Evolutionary conservation across 2,113 vertebrate genomes (phyloP).

Genomic region (Gasterosteus nipponicus): DNA sequence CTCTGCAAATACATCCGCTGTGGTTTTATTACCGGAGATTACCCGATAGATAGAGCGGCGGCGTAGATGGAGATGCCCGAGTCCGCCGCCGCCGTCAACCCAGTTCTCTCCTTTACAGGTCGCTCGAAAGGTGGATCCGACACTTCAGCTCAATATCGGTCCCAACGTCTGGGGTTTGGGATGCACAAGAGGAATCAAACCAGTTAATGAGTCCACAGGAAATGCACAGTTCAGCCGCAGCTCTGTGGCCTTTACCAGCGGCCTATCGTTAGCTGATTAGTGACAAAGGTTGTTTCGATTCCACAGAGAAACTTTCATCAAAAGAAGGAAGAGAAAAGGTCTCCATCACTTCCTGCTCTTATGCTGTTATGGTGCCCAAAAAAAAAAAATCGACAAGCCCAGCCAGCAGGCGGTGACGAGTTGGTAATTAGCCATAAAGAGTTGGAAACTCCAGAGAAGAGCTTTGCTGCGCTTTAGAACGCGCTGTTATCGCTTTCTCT

Average conservation of each 20-base stretch:
- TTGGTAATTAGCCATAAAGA: background rate
- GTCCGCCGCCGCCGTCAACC: background rate
- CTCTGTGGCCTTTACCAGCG: background rate
- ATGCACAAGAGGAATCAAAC: background rate
- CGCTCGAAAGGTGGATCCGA: background rate
- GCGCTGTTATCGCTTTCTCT: background rate
- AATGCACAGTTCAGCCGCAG: background rate
- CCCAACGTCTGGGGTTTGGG: background rate
- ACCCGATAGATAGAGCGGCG: constrained; percentile 9
- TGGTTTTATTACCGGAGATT: constrained; percentile 62
- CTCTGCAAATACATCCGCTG: constrained; percentile 44
- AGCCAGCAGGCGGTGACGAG: background rate
- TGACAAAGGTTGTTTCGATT: background rate
- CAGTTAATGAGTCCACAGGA: background rate
- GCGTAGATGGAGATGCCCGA: background rate
- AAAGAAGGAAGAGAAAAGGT: background rate
- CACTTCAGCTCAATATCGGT: background rate
- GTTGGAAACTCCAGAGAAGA: background rate
- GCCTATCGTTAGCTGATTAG: background rate
- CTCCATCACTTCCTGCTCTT: constrained; percentile 4
- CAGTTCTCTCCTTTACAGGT: background rate
- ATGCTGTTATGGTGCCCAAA: background rate
- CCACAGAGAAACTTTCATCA: background rate
- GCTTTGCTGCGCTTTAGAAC: background rate
- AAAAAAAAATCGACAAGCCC: too few relatives aligned